These are phyloP conservation scores for Vespertilio murinus DNA, from an alignment of 2,797 vertebrate species.

Conservation along the genomic window DNA sequence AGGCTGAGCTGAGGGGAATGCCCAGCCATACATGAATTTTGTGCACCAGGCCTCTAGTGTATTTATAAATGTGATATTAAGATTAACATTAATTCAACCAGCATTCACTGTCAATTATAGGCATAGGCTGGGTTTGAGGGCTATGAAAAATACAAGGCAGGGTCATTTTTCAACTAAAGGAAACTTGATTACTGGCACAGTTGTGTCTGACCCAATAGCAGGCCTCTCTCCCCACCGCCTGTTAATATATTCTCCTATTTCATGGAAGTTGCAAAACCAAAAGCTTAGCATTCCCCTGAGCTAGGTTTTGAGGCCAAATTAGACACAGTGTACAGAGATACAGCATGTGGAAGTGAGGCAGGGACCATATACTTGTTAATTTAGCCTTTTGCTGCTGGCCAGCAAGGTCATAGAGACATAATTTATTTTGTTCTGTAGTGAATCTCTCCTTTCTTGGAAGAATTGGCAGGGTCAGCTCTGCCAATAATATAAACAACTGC, in stretches of 20 bases:
- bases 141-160: background rate
- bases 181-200: background rate
- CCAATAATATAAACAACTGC: background rate
- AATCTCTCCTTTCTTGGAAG: background rate
- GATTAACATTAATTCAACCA: slow-evolving; percentile 14
- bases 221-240: background rate
- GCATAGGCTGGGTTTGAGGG: background rate
- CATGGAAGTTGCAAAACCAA: background rate
- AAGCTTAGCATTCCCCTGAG: background rate
- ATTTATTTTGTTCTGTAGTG: background rate
- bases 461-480: background rate
- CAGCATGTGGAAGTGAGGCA: background rate
- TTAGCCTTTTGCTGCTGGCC: background rate
- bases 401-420: background rate
- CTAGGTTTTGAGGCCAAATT: background rate
- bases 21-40: too few relatives aligned
- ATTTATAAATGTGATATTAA: background rate
- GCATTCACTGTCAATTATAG: background rate
- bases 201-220: background rate
- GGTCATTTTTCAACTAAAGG: background rate
- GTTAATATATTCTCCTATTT: background rate
- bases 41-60: background rate
- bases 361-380: background rate
- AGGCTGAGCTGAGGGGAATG: too few relatives aligned
- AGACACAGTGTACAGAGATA: background rate